Evolutionary conservation across 2,888 invertebrate species (phyloP).

Genomic region (Tetranychus piercei): DNA sequence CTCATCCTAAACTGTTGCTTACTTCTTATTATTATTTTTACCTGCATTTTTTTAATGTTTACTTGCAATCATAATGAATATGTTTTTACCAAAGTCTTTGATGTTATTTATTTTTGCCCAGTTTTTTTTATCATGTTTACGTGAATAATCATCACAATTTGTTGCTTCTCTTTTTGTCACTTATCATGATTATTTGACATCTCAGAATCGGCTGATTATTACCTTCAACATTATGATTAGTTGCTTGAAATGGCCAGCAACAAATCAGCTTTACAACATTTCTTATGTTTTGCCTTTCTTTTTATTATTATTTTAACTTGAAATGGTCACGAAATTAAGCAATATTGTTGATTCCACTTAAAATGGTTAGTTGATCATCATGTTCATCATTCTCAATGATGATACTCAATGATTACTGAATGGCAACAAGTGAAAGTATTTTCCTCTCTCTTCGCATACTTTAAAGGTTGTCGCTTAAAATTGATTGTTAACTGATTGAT

Average conservation of each 20-base stretch:
- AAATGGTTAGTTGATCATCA: background rate
- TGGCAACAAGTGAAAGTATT: background rate
- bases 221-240: background rate
- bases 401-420: too few species aligned
- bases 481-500: background rate
- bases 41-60: too few species aligned
- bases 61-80: too few species aligned
- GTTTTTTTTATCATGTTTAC: background rate
- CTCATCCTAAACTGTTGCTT: too few species aligned
- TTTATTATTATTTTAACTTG: background rate
- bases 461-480: background rate
- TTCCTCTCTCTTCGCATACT: too few species aligned
- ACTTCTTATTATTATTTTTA: too few species aligned
- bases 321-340: slow-evolving; percentile 13
- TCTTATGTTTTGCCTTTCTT: too few species aligned
- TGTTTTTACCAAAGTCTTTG: too few species aligned
- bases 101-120: too few species aligned
- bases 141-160: background rate
- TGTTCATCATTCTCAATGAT: background rate
- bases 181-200: background rate
- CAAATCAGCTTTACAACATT: too few species aligned
- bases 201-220: background rate
- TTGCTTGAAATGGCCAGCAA: too few species aligned
- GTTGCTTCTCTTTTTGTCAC: background rate
- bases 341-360: slow-evolving; percentile 9